phyloP scores from a whole-genome alignment of 2,888 invertebrate genomes.

The Caenorhabditis sp. region DNA sequence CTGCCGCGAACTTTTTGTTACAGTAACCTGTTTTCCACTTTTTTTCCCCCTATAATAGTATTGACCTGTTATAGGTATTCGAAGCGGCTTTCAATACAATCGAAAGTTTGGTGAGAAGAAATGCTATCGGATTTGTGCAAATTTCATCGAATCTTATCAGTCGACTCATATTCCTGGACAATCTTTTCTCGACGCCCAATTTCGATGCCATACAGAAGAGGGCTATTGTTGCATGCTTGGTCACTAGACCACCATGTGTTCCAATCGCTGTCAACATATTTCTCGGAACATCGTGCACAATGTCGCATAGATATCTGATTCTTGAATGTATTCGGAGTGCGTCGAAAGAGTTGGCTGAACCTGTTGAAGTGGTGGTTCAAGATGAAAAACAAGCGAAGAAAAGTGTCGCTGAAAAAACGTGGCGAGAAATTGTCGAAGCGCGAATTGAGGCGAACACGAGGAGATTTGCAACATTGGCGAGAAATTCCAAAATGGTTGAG shows the following conservation, averaged over 20 bases:
- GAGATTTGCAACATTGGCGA: not conserved
- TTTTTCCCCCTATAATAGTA: too few relatives aligned
- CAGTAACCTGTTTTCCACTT: too few relatives aligned
- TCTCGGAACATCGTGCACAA: not conserved
- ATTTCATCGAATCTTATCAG: slow-evolving; percentile 19
- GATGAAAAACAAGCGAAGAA: not conserved
- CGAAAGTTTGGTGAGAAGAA: slow-evolving; percentile 15
- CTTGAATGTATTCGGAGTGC: slow-evolving; percentile 23
- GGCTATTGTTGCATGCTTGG: slow-evolving; percentile 5
- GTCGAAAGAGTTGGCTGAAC: slow-evolving; percentile 28
- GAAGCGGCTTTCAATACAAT: slow-evolving; percentile 25
- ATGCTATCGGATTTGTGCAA: slow-evolving; percentile 29
- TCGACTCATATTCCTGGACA: slow-evolving; percentile 22
- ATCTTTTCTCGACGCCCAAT: slow-evolving; percentile 26
- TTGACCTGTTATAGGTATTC: slow-evolving; percentile 23
- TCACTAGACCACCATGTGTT: slow-evolving; percentile 17
- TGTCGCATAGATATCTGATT: slow-evolving; percentile 15
- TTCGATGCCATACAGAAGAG: slow-evolving; percentile 24
- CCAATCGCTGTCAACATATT: slow-evolving; percentile 5
- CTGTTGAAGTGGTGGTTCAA: slow-evolving; percentile 3
- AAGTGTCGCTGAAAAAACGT: not conserved
- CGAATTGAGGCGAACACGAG: slow-evolving; percentile 14
- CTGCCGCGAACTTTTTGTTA: too few relatives aligned
- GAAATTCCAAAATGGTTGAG: slow-evolving; percentile 4
- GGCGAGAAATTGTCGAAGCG: slow-evolving; percentile 6